Conservation (phyloP, 1,140 invertebrate genomes). For the Ectropis grisescens region DNA sequence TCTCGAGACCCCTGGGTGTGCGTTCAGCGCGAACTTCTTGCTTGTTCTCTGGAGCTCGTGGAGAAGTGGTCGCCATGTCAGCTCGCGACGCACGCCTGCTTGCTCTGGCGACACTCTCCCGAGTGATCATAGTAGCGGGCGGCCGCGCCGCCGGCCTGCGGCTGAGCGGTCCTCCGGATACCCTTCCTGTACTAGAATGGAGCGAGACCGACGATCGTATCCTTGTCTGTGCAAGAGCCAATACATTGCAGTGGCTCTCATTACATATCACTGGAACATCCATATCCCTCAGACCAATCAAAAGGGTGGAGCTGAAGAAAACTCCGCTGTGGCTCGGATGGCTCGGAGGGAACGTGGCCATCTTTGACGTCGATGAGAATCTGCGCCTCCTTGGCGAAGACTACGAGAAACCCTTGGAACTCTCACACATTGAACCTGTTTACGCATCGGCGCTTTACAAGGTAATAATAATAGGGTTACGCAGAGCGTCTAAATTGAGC, state of each 20-base stretch:
- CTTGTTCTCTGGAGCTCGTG: constrained; percentile 93
- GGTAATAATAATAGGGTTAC: too few species aligned
- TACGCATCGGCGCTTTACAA: constrained; percentile 96
- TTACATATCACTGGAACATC: constrained; percentile 81
- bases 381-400: constrained; percentile 91
- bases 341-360: constrained; percentile 90
- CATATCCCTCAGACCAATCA: constrained; percentile 81
- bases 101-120: constrained; percentile 93
- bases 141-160: constrained; percentile 45
- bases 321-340: constrained; percentile 90
- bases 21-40: constrained; percentile 90
- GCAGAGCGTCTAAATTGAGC: too few species aligned
- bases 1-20: constrained; percentile 91
- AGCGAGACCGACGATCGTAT: constrained; percentile 43
- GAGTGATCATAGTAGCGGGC: constrained; percentile 88
- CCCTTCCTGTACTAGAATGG: constrained; percentile 92
- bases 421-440: constrained; percentile 87
- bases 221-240: constrained; percentile 39
- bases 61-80: constrained; percentile 77
- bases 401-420: constrained; percentile 86
- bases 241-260: constrained; percentile 44
- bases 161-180: constrained; percentile 72
- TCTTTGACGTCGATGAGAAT: constrained; percentile 88
- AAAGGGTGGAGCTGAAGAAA: constrained; percentile 81
- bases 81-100: constrained; percentile 73